Conservation (phyloP, 2,797 vertebrate species). For the Eulemur mongoz region DNA sequence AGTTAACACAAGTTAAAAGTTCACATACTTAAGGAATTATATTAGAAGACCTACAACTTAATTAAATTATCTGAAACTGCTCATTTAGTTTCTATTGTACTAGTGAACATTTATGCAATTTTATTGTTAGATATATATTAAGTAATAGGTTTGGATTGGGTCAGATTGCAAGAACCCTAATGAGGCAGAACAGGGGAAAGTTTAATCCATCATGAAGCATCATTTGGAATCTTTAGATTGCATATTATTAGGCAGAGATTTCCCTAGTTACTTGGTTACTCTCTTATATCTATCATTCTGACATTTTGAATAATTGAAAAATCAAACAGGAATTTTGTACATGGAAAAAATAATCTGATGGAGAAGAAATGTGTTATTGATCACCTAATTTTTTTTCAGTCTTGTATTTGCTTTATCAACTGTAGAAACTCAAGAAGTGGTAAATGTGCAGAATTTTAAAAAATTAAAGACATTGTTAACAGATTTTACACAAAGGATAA, state of each 20-base stretch:
- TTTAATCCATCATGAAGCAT: slow-evolving; percentile 71
- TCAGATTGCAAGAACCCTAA: slow-evolving; percentile 71
- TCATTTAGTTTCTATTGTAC: slow-evolving; percentile 84
- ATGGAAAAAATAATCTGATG: slow-evolving; percentile 31
- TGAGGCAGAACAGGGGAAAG: slow-evolving; percentile 64
- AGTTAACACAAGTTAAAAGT: slow-evolving; percentile 90
- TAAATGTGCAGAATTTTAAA: neutral
- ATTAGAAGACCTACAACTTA: slow-evolving; percentile 87
- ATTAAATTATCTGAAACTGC: slow-evolving; percentile 88
- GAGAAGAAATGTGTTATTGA: slow-evolving; percentile 61
- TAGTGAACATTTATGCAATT: slow-evolving; percentile 77
- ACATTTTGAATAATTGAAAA: slow-evolving; percentile 67
- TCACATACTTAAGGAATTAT: slow-evolving; percentile 88
- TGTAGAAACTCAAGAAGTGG: neutral
- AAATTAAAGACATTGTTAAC: neutral
- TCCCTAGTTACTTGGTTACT: slow-evolving; percentile 51
- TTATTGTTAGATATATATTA: slow-evolving; percentile 77
- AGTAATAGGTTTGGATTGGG: slow-evolving; percentile 76
- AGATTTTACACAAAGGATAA: neutral
- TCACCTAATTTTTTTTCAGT: slow-evolving; percentile 46
- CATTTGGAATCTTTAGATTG: slow-evolving; percentile 64
- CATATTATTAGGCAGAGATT: slow-evolving; percentile 64
- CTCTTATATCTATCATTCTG: slow-evolving; percentile 62
- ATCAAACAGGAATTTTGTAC: slow-evolving; percentile 53
- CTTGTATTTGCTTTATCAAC: slow-evolving; percentile 49